Percentiles rank a stretch among this genome's conserved stretches.
These are phyloP conservation scores for Prenolepis imparis DNA, from an alignment of 2,888 invertebrate genomes.

Conservation along the genomic window DNA sequence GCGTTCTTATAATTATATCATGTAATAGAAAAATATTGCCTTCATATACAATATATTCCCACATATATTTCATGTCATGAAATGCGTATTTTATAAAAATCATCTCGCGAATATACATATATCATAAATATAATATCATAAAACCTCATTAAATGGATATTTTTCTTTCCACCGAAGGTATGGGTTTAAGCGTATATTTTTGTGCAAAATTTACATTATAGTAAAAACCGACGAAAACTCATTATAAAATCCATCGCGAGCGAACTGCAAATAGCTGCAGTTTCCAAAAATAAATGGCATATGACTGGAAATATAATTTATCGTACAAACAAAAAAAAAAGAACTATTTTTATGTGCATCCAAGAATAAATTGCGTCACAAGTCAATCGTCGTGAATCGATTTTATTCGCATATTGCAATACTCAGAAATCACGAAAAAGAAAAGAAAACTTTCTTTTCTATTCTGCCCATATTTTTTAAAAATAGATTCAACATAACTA, in stretches of 20 bases:
- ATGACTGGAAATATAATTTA: not conserved
- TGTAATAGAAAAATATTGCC: not conserved
- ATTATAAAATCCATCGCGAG: conserved; percentile 7
- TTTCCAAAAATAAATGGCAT: not conserved
- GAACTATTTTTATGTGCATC: not conserved
- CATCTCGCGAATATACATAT: not conserved
- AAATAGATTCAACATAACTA: no score
- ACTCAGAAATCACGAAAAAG: no score
- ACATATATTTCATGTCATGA: not conserved
- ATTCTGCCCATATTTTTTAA: no score
- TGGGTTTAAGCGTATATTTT: not conserved
- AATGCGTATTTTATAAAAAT: not conserved
- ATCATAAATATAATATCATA: conserved; percentile 9
- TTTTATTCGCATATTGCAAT: no score
- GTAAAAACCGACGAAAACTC: not conserved
- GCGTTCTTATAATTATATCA: not conserved
- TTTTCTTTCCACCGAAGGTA: not conserved
- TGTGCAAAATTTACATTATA: not conserved
- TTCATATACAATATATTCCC: not conserved
- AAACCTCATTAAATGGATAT: not conserved
- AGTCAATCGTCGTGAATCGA: no score
- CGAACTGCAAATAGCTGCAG: not conserved
- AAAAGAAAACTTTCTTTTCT: no score
- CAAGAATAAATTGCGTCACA: no score
- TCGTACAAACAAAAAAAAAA: not conserved